Evolutionary conservation across 2,888 invertebrate genomes (phyloP).

Genomic region (Parthenolecanium corni): DNA sequence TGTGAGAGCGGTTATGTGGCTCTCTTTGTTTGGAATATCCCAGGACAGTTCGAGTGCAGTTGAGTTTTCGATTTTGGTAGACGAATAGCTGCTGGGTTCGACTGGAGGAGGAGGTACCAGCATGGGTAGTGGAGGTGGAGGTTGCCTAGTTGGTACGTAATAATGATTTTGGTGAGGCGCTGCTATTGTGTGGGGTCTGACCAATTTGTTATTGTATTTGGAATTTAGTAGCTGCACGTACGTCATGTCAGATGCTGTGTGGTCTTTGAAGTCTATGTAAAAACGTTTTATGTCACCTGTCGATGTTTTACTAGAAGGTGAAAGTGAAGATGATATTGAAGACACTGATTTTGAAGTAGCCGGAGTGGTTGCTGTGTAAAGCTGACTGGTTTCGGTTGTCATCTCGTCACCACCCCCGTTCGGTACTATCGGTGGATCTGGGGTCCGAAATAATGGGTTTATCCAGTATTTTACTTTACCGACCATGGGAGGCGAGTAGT

Average conservation of each 20-base stretch:
- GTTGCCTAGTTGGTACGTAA: constrained; percentile 4
- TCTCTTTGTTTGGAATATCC: neutral
- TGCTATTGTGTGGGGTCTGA: neutral
- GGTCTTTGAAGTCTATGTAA: constrained; percentile 20
- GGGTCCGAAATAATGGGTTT: constrained; percentile 48
- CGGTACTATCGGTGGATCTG: constrained; percentile 41
- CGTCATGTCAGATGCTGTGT: neutral
- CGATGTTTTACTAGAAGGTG: constrained; percentile 11
- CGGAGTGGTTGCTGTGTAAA: constrained; percentile 24
- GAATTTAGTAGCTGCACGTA: constrained; percentile 16
- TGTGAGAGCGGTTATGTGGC: neutral
- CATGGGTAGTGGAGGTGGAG: constrained; percentile 48
- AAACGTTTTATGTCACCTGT: constrained; percentile 14
- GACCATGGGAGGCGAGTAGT: constrained; percentile 69
- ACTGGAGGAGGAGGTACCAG: constrained; percentile 53
- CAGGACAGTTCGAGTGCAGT: constrained; percentile 11
- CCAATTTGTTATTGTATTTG: constrained; percentile 37
- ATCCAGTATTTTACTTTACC: constrained; percentile 72
- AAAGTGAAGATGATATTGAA: constrained; percentile 31
- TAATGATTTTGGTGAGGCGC: constrained; percentile 14
- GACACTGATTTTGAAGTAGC: constrained; percentile 33
- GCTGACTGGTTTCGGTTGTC: constrained; percentile 34
- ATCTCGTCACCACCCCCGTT: neutral
- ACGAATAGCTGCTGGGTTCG: constrained; percentile 27
- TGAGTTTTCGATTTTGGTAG: constrained; percentile 2